These are phyloP conservation scores for Acanthosepion pharaonis DNA, from an alignment of 2,888 invertebrate genomes.

Conservation along the genomic window DNA sequence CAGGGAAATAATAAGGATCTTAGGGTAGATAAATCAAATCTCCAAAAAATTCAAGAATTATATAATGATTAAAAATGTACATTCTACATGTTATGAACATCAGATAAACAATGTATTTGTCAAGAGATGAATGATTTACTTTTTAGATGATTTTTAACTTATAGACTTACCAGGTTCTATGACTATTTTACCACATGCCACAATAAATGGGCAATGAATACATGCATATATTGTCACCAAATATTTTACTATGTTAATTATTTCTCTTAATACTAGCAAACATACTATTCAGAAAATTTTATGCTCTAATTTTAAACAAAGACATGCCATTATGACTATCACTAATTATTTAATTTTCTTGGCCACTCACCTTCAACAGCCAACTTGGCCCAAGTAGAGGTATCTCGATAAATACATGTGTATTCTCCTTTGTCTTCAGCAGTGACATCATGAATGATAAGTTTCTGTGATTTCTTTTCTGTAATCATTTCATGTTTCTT, in stretches of 20 bases:
- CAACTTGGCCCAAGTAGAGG: conserved; percentile 35
- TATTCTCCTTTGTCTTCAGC: conserved; percentile 35
- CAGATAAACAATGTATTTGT: no score
- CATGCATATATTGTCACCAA: not conserved
- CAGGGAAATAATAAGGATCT: no score
- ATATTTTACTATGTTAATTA: not conserved
- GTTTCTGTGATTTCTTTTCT: conserved; percentile 36
- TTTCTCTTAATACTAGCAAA: not conserved
- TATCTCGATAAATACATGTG: not conserved
- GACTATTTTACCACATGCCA: no score
- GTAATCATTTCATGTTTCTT: conserved; percentile 34
- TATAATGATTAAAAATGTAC: no score
- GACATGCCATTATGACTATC: not conserved
- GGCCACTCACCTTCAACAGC: conserved; percentile 34
- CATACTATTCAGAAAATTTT: not conserved
- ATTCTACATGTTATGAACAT: no score
- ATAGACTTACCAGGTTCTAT: no score
- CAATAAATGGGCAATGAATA: not conserved
- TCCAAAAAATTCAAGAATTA: no score
- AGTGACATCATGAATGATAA: conserved; percentile 41
- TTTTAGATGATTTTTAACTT: no score
- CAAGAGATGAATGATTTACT: no score
- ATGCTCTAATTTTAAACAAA: not conserved
- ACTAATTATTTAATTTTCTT: not conserved
- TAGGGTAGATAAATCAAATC: no score